Base-by-base conservation (phyloP, 2,888 invertebrate species). In the Chromoteleia sp. region DNA sequence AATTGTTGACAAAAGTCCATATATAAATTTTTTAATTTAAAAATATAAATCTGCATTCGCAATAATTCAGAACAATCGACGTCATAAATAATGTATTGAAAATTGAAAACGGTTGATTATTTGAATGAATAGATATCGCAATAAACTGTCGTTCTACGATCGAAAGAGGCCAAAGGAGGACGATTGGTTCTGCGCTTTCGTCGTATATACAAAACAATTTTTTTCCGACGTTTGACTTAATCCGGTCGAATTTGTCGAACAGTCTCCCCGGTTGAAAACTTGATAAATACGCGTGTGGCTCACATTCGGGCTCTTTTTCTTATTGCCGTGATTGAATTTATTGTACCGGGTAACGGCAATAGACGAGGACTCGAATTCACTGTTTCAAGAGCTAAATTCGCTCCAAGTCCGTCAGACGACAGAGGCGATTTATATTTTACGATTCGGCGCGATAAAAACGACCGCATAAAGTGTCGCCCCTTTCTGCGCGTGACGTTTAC, bases 391-490 rank as follows among this genome's bases (percentile, higher is more conserved):
- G 29, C 58, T 56, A 56, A 45, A 67, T 59, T 56, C 41, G 17
- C 58, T 48, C 19, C 19, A 15, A 50, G 73, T 63, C 63, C 43
- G 65, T 65, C 56, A 56, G 39, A 39, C 67, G 75, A 67, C 65
- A 61, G 54, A 70, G 36, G 30, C 77, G 63, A 63, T 77, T 63
- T 77, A 71, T 77, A 77, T 77, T 77, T 77, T 54, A 70, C 61
- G 54, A 71, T 63, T 70, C 59, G 67, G 48, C n/a, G 33, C 25
- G 43, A 54, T 56, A 71, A 71, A 71, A 71, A 71, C 58, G 21
- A 21, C 15, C 50, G 25, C 21, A 39, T 30, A 48, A 59, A 59
- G 52, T 50, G 59, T 48, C 48, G 39, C 10, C 58, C 21, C 68
- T 63, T 43, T 36, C 61, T 68, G 76, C 52, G 48, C 12, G 52